Base-by-base conservation (phyloP, 2,113 vertebrate genomes). In the Oryctolagus cuniculus region DNA sequence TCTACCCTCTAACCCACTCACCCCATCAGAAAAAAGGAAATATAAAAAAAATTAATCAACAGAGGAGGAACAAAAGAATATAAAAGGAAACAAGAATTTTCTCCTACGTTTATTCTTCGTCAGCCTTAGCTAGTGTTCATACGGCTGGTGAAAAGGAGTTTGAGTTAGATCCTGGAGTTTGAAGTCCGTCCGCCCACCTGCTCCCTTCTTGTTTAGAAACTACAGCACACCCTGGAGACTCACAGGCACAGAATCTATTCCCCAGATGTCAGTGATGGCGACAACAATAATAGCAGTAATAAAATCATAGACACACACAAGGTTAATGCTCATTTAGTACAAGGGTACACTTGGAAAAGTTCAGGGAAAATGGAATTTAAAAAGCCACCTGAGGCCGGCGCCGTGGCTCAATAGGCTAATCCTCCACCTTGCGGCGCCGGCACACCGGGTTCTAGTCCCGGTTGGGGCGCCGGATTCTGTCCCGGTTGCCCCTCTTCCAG, bases 141-240 rank as follows among this genome's bases (percentile, higher is more conserved):
- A 63, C 51, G 75, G 89, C 58, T 31, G 74, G 15, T 51, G 78
- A 85, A 95, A 91, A 73, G 25, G 31, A 77, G 12, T 81, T 85
- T 87, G 64, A 92, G 17, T 58, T 58, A 21, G 81, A 74, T 72
- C 19, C 22, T 88, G 61, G 13, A 81, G 66, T 67, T 75, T 53
- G 78, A 80, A 92, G 19, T 34, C 58, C 75, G 66, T 58, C n/a
- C 66, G 49, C 64, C 66, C 55, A n/a, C 0, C 78, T 91, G 34
- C 70, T 31, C 22, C 10, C 6, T 80, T 69, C 16, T 13, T 27
- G 8, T 31, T 69, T 72, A 49, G n/a, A 86, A 84, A 78, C 5
- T 85, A 34, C 13, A 44, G 10, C 61, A 22, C 70, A 1, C 25
- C 55, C 29, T 78, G 38, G 22, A 92, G 21, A 81, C 15, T 1